Evolutionary conservation across 2,888 invertebrate species (phyloP), one percentile per base, ranked within the genome.

Genomic region (Ectemnius cavifrons): DNA sequence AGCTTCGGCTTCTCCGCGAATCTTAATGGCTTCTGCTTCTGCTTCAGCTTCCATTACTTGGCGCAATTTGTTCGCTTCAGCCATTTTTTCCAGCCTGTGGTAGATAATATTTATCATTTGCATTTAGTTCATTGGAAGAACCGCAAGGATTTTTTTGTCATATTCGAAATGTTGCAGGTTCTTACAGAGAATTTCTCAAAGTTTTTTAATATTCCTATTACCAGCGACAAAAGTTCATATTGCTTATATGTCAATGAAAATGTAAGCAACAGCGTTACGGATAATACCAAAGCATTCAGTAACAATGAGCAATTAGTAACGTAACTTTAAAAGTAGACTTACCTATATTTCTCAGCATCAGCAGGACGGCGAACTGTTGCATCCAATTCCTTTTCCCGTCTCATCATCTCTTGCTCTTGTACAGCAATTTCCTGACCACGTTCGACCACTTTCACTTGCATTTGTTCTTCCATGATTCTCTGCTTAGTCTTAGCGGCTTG

Each of bases 401-500:
- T 94, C 85, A 96, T 94, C 84, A 98, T 98, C 92, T 99, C 99
- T 92, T 99, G 98, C 84, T 98, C 98, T 91, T 98, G 98, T 0
- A 99, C 97, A 64, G 95, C 95, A 86, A 99, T 98, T 92, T 98
- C 97, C 90, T 98, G 98, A 0, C 95, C 94, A 70, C 98, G 94
- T 91, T 98, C 98, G 28, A 98, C 96, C 0, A 98, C 96, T 79
- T 95, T 94, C 71, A 99, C 97, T 89, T 99, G 98, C 98, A 99
- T 99, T 89, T 98, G 96, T 91, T 99, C 99, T 87, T 98, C 98
- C 92, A 97, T 98, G 86, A 98, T 97, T 78, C 97, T 94, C 89
- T 99, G 98, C 86, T 97, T 97, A 0, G 98, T 98, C 92, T 98
- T 98, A 0, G 98, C 98, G 0, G 97, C 97, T 93, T 98, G 97